Percentiles rank a stretch among this genome's conserved stretches.
These are phyloP conservation scores for Telmatherina bonti DNA, from an alignment of 2,797 vertebrate species.

Conservation along the genomic window DNA sequence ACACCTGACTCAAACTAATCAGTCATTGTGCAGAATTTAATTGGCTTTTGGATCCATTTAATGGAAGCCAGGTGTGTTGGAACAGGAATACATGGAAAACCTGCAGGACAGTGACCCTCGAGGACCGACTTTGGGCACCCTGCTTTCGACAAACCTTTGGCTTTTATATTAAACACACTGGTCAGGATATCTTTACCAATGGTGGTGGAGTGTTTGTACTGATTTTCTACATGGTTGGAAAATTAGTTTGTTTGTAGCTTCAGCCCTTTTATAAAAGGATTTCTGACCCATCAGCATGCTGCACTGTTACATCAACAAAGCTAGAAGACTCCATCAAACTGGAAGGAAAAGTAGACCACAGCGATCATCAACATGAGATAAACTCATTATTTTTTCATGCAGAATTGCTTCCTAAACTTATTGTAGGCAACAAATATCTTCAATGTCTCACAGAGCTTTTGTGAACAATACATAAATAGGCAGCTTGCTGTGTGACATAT, in stretches of 20 bases:
- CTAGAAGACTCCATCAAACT: not conserved
- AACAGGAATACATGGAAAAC: too few relatives aligned
- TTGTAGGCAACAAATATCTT: not conserved
- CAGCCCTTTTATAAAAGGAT: not conserved
- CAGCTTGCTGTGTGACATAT: conserved; percentile 2
- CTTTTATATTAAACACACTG: not conserved
- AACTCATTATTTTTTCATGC: too few relatives aligned
- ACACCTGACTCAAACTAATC: too few relatives aligned
- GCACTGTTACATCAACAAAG: not conserved
- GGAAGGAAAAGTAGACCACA: too few relatives aligned
- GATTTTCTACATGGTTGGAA: not conserved
- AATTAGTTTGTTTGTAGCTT: not conserved
- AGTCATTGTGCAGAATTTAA: too few relatives aligned
- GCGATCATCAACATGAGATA: too few relatives aligned
- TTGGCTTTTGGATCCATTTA: too few relatives aligned
- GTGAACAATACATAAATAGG: conserved; percentile 28
- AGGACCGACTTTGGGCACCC: too few relatives aligned
- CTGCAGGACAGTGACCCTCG: too few relatives aligned
- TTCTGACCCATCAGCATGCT: too few relatives aligned
- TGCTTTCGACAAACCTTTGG: too few relatives aligned
- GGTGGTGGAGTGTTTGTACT: not conserved
- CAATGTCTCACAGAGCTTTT: conserved; percentile 27
- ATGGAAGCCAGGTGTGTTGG: too few relatives aligned
- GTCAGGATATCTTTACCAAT: not conserved
- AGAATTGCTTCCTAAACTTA: not conserved